phyloP scores from a whole-genome alignment of 2,888 invertebrate species.

The Hydropsyche betteni region DNA sequence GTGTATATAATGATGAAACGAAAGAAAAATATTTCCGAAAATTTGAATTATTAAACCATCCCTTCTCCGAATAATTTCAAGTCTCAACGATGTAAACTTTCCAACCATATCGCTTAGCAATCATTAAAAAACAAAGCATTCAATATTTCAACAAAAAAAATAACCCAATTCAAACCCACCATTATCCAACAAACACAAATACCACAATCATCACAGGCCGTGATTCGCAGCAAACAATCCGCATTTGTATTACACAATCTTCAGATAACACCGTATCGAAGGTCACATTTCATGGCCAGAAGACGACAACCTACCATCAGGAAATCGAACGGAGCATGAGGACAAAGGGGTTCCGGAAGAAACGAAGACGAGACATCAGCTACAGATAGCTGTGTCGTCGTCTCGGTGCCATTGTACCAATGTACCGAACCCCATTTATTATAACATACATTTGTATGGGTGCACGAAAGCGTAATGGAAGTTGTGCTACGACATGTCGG shows the following conservation, averaged over 20 bases:
- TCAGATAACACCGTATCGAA: not conserved
- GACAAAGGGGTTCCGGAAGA: constrained; percentile 6
- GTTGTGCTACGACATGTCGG: not conserved
- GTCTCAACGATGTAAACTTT: too few relatives aligned
- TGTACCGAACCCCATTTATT: not conserved
- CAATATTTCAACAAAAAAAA: too few relatives aligned
- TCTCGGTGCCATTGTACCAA: not conserved
- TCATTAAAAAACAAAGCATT: too few relatives aligned
- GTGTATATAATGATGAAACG: too few relatives aligned
- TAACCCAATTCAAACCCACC: not conserved
- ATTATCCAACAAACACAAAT: not conserved
- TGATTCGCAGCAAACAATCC: too few relatives aligned
- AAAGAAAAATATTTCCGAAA: too few relatives aligned
- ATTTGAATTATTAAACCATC: too few relatives aligned
- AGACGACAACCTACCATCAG: not conserved
- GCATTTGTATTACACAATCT: too few relatives aligned
- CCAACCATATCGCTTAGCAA: too few relatives aligned
- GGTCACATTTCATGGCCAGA: constrained; percentile 10
- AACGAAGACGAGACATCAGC: not conserved
- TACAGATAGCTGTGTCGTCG: not conserved
- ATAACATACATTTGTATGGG: not conserved
- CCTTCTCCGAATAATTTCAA: too few relatives aligned
- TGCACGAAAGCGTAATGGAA: constrained; percentile 1
- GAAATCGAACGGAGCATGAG: constrained; percentile 4
- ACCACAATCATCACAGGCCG: not conserved